A percentile compares a stretch with the other conserved stretches of the same genome.
These are phyloP conservation scores for Oreotrochilus melanogaster DNA, from an alignment of 2,113 vertebrate species.

Conservation along the genomic window DNA sequence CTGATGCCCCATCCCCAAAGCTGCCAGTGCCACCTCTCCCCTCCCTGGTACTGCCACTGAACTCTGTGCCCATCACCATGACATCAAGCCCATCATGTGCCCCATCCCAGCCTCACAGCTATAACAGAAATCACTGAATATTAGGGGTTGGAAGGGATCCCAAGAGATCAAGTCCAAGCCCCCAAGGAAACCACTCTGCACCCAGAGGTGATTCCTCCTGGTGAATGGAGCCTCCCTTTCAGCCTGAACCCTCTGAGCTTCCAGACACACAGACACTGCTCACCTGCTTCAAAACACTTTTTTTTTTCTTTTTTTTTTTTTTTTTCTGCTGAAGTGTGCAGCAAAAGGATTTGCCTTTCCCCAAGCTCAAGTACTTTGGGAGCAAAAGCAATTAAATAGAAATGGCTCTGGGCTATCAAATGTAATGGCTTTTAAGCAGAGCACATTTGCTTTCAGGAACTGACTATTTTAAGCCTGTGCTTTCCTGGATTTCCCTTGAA, in stretches of 20 bases:
- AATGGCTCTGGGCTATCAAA: neutral
- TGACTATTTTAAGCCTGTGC: neutral
- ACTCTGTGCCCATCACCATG: neutral
- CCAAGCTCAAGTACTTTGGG: neutral
- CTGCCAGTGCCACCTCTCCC: neutral
- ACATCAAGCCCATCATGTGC: fast-evolving
- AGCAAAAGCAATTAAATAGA: neutral
- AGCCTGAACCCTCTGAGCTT: neutral
- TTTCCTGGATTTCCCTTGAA: slow-evolving; percentile 18
- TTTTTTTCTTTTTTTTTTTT: too few species aligned
- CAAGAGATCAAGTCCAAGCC: too few species aligned
- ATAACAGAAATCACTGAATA: too few species aligned
- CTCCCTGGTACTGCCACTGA: neutral
- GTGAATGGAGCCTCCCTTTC: fast-evolving
- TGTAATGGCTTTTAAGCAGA: neutral
- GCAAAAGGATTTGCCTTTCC: neutral
- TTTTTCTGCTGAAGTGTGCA: neutral
- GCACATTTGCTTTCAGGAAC: neutral
- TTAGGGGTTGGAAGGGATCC: too few species aligned
- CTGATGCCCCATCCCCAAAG: fast-evolving
- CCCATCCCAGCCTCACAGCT: fast-evolving
- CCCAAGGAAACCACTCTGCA: neutral
- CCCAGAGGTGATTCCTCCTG: neutral
- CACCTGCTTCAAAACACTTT: neutral
- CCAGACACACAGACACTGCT: neutral